A percentile compares a stretch with the other conserved stretches of the same genome.
These are phyloP conservation scores for Falco peregrinus DNA, from an alignment of 2,797 vertebrate species.

Conservation along the genomic window DNA sequence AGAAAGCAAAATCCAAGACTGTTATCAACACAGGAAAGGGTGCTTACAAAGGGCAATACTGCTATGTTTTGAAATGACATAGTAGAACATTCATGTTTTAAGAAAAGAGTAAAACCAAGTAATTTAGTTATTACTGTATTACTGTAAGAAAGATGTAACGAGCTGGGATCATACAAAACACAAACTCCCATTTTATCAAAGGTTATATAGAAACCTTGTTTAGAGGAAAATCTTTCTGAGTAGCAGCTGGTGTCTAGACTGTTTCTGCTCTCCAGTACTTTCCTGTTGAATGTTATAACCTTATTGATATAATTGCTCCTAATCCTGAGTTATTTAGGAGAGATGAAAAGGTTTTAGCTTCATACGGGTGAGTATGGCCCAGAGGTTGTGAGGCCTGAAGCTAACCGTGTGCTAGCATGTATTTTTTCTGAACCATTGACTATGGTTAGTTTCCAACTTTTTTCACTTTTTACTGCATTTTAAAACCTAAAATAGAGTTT, in stretches of 20 bases:
- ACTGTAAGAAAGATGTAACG: neutral
- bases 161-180: neutral
- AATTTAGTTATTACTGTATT: neutral
- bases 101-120: neutral
- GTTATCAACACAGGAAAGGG: neutral
- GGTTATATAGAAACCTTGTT: neutral
- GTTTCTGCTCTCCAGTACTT: neutral
- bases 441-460: neutral
- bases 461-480: neutral
- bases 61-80: neutral
- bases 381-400: neutral
- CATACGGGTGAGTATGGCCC: neutral
- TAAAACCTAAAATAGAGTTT: neutral
- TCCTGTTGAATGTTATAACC: neutral
- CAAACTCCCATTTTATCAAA: neutral
- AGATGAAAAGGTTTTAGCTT: neutral
- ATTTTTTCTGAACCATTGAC: neutral
- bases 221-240: neutral
- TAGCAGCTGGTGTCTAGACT: neutral
- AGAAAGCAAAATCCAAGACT: neutral
- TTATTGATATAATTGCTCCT: neutral
- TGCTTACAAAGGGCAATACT: neutral
- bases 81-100: neutral
- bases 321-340: neutral
- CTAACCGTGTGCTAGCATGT: neutral